Evolutionary conservation across 2,113 vertebrate species (phyloP), one percentile per base, ranked within the genome.

Genomic region (Raja brachyura): DNA sequence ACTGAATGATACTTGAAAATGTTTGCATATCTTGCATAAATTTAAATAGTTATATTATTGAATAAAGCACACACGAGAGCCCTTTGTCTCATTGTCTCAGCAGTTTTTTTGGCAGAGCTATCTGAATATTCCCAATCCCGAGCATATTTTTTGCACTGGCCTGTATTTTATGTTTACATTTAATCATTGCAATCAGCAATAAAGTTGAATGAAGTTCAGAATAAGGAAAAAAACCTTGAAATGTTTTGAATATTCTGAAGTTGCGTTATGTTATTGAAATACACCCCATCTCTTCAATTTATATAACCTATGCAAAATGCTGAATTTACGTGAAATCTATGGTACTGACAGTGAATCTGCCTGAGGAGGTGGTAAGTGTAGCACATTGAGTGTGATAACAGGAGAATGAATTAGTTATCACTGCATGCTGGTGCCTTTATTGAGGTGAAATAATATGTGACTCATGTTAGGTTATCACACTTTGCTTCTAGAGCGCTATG

Each of bases 331-430:
- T 88, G 61, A 88, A 56, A 88, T 63, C 28, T 59, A 14, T 66
- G 83, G 13, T 31, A 63, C 63, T 88, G 83, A 59, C 83, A 88
- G 56, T 31, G 83, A 31, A 11, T 66, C 83, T 88, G 83, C 83
- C 83, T 88, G 83, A 88, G 83, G 83, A 88, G 83, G 83, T 88
- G 83, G 83, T 31, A 88, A 88, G 83, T 28, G 83, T 88, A 66
- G 56, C 83, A 88, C 83, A 31, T 63, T 28, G 83, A 31, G 59
- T 88, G 83, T 88, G 83, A 88, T 88, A 48, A 61, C 59, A 88
- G 61, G 83, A 88, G 83, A 88, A 14, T 88, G 83, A 88, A 88
- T 88, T 66, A 63, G 28, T 88, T 88, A 88, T 88, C 83, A 88
- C 83, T 88, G 83, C 56, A 88, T 88, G 16, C 5, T 88, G 59